Evolutionary conservation across 2,888 invertebrate species (phyloP), one percentile per base, ranked within the genome.

Genomic region (Sialis lutaria): DNA sequence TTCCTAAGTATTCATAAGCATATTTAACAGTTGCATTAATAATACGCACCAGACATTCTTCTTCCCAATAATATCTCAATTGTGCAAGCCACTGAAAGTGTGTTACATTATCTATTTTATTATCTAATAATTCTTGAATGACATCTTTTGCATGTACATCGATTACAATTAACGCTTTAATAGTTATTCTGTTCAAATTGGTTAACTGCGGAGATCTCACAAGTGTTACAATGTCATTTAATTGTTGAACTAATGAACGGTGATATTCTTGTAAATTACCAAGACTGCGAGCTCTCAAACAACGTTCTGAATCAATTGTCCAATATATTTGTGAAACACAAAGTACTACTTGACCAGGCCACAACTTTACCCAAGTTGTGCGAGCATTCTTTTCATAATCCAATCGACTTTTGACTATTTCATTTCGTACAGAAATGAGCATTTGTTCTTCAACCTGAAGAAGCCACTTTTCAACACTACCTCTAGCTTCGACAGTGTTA

Each of bases 1-100:
- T 89, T 4, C 88, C 89, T 53, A 89, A 68, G 64, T 89, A 90
- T 68, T 90, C 89, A 60, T 86, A 87, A 13, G 83, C 85, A 60
- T 80, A 90, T 49, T 73, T 68, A 2, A 89, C 81, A 5, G 77
- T 76, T 1, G 88, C 85, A 60, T 88, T 87, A 48, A 83, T 82
- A 53, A 89, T 80, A 59, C 81, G 73, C 0, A 88, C 82, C 50
- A 67, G 62, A 7, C 78, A 75, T 55, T 71, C 71, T 53, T 81
- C 77, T 56, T 74, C 70, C 77, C 82, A 82, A 60, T 89, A 89
- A 61, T 89, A 89, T 46, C 81, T 71, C 52, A 90, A 65, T 60
- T 89, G 88, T 2, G 87, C 74, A 53, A 87, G 63, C 90, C 90
- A 90, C 59, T 84, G 79, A 61, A 90, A 90, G 64, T 89, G 88